These are phyloP conservation scores for Lamellibrachia satsuma DNA, from an alignment of 2,888 invertebrate genomes.

Conservation along the genomic window DNA sequence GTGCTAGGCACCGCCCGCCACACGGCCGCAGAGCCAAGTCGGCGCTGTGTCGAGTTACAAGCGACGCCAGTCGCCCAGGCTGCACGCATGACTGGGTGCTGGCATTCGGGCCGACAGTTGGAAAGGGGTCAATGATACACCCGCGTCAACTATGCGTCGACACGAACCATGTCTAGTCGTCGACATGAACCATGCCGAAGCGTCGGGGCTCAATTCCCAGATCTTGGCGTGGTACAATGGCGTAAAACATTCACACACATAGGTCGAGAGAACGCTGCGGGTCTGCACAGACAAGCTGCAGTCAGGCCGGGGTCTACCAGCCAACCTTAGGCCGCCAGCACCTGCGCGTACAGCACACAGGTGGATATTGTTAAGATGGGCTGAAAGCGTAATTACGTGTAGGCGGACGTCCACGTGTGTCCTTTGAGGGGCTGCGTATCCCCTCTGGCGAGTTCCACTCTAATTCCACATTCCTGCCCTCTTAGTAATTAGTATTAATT, in stretches of 20 bases:
- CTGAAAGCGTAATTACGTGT: neutral
- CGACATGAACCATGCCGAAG: neutral
- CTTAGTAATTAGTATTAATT: neutral
- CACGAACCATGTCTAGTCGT: neutral
- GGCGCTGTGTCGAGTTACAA: neutral
- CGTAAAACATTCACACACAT: too few species aligned
- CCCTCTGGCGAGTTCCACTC: neutral
- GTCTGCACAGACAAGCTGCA: neutral
- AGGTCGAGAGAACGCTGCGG: neutral
- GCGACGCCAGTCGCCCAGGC: neutral
- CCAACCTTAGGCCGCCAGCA: neutral
- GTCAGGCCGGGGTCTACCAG: neutral
- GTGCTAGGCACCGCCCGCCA: neutral
- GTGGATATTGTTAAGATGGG: neutral
- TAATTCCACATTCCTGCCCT: slow-evolving; percentile 11
- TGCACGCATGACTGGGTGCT: neutral
- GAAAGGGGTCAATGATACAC: neutral
- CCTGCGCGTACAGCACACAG: neutral
- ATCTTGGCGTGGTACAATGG: neutral
- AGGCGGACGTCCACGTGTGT: neutral
- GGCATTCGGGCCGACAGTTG: neutral
- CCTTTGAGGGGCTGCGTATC: neutral
- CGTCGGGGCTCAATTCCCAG: neutral
- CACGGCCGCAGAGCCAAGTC: neutral
- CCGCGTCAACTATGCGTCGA: slow-evolving; percentile 2